These are phyloP conservation scores for Boloria euphrosyne DNA, from an alignment of 2,888 invertebrate species.

Conservation along the genomic window DNA sequence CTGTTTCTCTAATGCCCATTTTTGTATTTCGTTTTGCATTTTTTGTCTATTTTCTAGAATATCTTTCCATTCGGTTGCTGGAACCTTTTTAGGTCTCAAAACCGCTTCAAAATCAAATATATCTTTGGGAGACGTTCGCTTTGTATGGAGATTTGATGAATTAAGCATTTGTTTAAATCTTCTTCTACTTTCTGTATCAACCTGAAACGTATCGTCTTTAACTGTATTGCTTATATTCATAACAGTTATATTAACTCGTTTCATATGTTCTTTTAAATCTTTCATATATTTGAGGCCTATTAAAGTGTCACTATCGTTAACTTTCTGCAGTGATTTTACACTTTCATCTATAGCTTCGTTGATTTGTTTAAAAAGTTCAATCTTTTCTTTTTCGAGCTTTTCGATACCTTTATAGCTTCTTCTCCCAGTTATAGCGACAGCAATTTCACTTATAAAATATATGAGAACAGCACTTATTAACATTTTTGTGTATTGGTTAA, in stretches of 20 bases:
- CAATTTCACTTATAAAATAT: constrained; percentile 15
- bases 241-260: constrained; percentile 44
- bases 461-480: constrained; percentile 8
- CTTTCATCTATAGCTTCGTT: constrained; percentile 56
- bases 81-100: constrained; percentile 39
- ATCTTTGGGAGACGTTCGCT: constrained; percentile 25
- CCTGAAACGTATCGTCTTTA: constrained; percentile 16
- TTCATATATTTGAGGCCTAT: constrained; percentile 49
- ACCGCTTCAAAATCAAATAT: constrained; percentile 32
- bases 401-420: constrained; percentile 39
- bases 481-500: constrained; percentile 15
- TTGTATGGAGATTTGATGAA: constrained; percentile 10
- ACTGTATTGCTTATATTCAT: not conserved
- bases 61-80: constrained; percentile 35
- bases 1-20: constrained; percentile 50
- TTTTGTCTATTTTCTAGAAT: constrained; percentile 33
- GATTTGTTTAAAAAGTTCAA: constrained; percentile 50
- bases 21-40: constrained; percentile 48
- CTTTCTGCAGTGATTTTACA: constrained; percentile 44
- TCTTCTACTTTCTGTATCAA: constrained; percentile 29
- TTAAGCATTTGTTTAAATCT: constrained; percentile 17
- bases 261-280: constrained; percentile 51
- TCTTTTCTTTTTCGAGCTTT: constrained; percentile 50
- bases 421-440: constrained; percentile 14
- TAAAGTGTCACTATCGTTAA: constrained; percentile 51